A percentile compares a stretch with the other conserved stretches of the same genome.
Conservation (phyloP, 2,113 vertebrate species). For the Megalops atlanticus region DNA sequence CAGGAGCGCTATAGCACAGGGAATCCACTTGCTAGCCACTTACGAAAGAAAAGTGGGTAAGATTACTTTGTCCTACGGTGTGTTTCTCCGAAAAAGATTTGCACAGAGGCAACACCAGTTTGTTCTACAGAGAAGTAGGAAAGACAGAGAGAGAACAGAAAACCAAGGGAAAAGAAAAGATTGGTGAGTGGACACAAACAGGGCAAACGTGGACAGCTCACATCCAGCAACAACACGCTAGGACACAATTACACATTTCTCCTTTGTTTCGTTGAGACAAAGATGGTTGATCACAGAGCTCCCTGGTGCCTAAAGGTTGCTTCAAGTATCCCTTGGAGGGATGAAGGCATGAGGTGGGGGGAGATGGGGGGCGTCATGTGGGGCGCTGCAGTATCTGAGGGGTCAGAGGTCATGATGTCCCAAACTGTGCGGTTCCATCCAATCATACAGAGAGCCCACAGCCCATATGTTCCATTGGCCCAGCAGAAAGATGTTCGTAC, state of each 20-base stretch:
- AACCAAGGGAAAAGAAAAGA: conserved; percentile 55
- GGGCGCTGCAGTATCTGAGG: background rate
- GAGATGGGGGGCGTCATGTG: background rate
- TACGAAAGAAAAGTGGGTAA: conserved; percentile 63
- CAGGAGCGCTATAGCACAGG: conserved; percentile 44
- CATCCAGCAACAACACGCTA: conserved; percentile 48
- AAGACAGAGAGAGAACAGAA: conserved; percentile 56
- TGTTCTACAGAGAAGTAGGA: conserved; percentile 72
- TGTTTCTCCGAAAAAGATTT: conserved; percentile 79
- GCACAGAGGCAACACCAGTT: conserved; percentile 82
- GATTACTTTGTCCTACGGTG: conserved; percentile 67
- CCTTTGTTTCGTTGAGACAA: conserved; percentile 6
- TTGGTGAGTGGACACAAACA: conserved; percentile 46
- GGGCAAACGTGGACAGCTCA: too few species aligned
- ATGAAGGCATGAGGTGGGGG: background rate
- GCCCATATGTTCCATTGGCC: too few species aligned
- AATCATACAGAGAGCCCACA: too few species aligned
- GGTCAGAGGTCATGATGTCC: conserved; percentile 2
- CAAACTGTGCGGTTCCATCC: background rate
- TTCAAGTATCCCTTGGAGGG: conserved; percentile 64
- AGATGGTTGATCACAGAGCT: conserved; percentile 24
- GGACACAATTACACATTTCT: background rate
- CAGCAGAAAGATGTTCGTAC: too few species aligned
- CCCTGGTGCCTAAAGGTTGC: conserved; percentile 34
- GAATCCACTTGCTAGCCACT: conserved; percentile 62